These are phyloP conservation scores for Cylas formicarius DNA, from an alignment of 1,140 invertebrate species.

Conservation along the genomic window DNA sequence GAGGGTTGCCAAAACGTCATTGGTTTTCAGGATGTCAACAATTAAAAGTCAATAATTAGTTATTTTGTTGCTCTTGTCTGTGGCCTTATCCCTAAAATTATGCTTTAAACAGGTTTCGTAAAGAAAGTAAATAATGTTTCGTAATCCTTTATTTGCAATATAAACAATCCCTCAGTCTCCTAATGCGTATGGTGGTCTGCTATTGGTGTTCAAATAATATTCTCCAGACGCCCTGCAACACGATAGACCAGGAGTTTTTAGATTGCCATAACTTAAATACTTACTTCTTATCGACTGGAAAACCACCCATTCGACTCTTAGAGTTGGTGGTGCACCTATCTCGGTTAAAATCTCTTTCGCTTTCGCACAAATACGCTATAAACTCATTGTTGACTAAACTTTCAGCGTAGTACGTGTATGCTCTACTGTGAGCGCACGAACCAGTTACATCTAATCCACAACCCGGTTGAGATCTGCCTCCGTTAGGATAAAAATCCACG, in stretches of 20 bases:
- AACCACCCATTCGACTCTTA: constrained; percentile 49
- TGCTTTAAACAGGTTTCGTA: no score
- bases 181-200: constrained; percentile 10
- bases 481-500: constrained; percentile 67
- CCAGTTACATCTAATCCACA: constrained; percentile 48
- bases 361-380: constrained; percentile 47
- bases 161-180: no score
- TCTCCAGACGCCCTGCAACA: constrained; percentile 17
- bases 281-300: constrained; percentile 42
- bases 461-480: constrained; percentile 58
- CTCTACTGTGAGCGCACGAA: constrained; percentile 48
- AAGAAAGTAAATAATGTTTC: no score
- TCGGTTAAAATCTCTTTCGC: constrained; percentile 48
- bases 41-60: no score
- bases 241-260: constrained; percentile 4
- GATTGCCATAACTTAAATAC: no score
- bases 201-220: constrained; percentile 20
- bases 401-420: constrained; percentile 48
- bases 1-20: no score
- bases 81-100: no score
- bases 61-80: no score
- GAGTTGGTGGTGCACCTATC: constrained; percentile 47
- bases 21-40: no score
- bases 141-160: no score
- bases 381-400: constrained; percentile 26